Conservation (phyloP, 2,888 invertebrate genomes). For the Sinelater perroti region DNA sequence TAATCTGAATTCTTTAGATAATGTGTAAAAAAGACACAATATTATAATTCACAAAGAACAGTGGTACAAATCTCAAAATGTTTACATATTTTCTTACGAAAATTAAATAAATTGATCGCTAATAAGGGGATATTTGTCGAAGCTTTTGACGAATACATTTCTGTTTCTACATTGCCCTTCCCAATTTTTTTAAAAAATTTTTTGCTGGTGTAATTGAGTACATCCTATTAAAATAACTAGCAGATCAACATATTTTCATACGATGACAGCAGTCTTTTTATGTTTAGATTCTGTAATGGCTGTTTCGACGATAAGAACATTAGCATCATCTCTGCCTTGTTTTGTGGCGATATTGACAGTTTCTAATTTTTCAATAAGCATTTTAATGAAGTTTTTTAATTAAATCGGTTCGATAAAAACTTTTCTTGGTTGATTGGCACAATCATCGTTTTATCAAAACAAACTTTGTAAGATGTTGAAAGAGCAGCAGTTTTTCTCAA, state of each 20-base stretch:
- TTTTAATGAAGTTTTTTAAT: constrained; percentile 45
- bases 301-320: constrained; percentile 55
- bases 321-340: constrained; percentile 47
- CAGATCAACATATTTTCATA: constrained; percentile 56
- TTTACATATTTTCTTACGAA: too few relatives aligned
- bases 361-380: constrained; percentile 52
- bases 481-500: constrained; percentile 53
- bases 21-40: too few relatives aligned
- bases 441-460: constrained; percentile 51
- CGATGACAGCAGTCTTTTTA: constrained; percentile 47
- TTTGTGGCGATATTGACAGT: constrained; percentile 53
- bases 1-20: too few relatives aligned
- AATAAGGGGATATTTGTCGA: constrained; percentile 44
- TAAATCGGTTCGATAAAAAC: constrained; percentile 44
- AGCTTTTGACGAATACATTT: constrained; percentile 54
- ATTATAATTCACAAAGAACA: too few relatives aligned
- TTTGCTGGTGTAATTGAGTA: constrained; percentile 46
- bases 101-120: constrained; percentile 45
- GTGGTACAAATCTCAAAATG: too few relatives aligned
- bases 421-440: constrained; percentile 48
- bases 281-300: constrained; percentile 49
- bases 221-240: constrained; percentile 54
- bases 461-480: constrained; percentile 53
- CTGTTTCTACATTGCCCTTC: constrained; percentile 53
- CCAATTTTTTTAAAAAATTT: constrained; percentile 54